Base-by-base conservation (phyloP, 1,140 invertebrate species). In the Musca domestica region DNA sequence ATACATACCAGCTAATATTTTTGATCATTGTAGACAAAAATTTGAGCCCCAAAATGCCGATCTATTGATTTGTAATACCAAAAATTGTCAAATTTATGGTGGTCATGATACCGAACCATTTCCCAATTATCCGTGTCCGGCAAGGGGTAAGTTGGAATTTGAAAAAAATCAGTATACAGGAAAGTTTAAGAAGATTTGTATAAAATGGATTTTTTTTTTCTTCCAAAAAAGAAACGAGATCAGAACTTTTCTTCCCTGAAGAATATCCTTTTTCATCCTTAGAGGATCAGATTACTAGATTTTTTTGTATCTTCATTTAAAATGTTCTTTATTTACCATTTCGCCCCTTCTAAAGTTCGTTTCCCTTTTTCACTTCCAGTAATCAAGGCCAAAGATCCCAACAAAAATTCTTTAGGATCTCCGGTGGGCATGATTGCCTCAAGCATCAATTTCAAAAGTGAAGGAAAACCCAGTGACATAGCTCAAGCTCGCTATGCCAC, bases 361-460 rank as follows among this genome's bases (percentile, higher is more conserved):
- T 49, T 49, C n/a, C 1, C 15, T 25, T 58, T 58, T 17, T 61
- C 9, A 10, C 19, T 61, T 61, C 0, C 9, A 61, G 56, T 2
- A 2, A 66, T n/a, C 48, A 51, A 66, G 52, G 9, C n/a, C 25
- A 23, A 66, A 34, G 30, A 61, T 34, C 27, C 30, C 15, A 49
- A 72, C 30, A 49, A 64, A 15, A 70, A 78, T 66, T 65, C 73
- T 2, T 22, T 76, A 7, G 71, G 71, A 23, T 56, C 51, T 30
- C 54, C 71, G 0, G 34, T 79, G 7, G 69, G 69, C 0, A 19
- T 74, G 2, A 67, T 69, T 22, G 68, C 69, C 65, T 58, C 69
- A 67, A 4, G 67, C 63, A 58, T 66, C 15, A 47, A 34, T 41
- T 52, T 49, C 51, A 70, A 68, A 46, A 51, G 41, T 7, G 30